Percentiles rank a stretch among this genome's conserved stretches.
These are phyloP conservation scores for Pogonus chalceus DNA, from an alignment of 1,140 invertebrate genomes.

Conservation along the genomic window DNA sequence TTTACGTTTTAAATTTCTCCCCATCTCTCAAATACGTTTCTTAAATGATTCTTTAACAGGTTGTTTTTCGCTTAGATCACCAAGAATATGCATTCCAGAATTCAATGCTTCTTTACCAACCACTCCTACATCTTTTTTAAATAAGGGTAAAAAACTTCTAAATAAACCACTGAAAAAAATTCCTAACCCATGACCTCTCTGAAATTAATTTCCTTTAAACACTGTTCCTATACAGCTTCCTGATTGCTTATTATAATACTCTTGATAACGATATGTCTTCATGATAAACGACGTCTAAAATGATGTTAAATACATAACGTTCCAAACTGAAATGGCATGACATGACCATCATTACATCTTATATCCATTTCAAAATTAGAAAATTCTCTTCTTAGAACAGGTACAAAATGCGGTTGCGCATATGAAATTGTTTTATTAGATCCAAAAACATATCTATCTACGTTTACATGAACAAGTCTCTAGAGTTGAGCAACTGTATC, in stretches of 20 bases:
- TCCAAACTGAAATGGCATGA: neutral
- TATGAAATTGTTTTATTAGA: neutral
- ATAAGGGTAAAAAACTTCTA: too few species aligned
- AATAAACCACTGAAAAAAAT: neutral
- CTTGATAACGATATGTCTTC: neutral
- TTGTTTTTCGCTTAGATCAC: too few species aligned
- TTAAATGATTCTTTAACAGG: too few species aligned
- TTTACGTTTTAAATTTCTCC: too few species aligned
- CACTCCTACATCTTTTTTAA: too few species aligned
- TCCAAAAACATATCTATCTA: neutral
- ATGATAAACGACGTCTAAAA: neutral
- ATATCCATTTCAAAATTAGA: neutral
- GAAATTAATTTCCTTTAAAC: neutral
- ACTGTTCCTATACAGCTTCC: neutral
- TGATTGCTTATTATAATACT: neutral
- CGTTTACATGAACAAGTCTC: neutral
- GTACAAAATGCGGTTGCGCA: neutral
- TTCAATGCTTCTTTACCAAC: too few species aligned
- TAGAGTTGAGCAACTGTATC: neutral
- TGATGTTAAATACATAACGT: neutral
- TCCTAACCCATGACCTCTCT: neutral
- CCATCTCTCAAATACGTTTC: too few species aligned
- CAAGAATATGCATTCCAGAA: too few species aligned
- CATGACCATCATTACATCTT: neutral
- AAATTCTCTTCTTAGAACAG: neutral